Conservation (phyloP, 2,113 vertebrate genomes). For the Gambusia holbrooki region DNA sequence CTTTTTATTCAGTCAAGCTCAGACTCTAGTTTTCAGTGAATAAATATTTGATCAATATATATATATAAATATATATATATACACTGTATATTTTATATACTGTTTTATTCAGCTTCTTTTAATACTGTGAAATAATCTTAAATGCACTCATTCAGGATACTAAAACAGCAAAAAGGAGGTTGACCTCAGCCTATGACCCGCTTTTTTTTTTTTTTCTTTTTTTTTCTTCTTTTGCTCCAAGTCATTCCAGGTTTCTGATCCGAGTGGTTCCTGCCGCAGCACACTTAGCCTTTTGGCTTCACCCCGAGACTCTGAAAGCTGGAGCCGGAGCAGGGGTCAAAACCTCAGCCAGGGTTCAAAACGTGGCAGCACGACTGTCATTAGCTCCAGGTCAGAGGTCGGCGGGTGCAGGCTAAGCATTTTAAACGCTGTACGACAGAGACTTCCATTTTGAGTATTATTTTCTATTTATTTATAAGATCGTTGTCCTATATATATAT, state of each 20-base stretch:
- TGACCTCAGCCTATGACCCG: slow-evolving; percentile 23
- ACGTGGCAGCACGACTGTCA: slow-evolving; percentile 32
- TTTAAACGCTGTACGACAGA: too few relatives aligned
- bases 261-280: slow-evolving; percentile 30
- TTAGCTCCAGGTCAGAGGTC: slow-evolving; percentile 59
- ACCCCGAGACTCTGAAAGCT: slow-evolving; percentile 2
- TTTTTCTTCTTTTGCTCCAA: slow-evolving; percentile 24
- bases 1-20: slow-evolving; percentile 25
- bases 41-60: slow-evolving; percentile 10
- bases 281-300: slow-evolving; percentile 32
- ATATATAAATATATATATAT: slow-evolving; percentile 3
- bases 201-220: not conserved
- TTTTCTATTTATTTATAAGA: slow-evolving; percentile 9
- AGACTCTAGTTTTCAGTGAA: slow-evolving; percentile 33
- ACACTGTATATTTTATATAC: slow-evolving; percentile 47
- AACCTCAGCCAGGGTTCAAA: slow-evolving; percentile 33
- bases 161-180: slow-evolving; percentile 26
- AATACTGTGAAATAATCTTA: slow-evolving; percentile 77
- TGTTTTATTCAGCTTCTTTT: slow-evolving; percentile 49
- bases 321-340: slow-evolving; percentile 23
- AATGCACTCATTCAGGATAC: slow-evolving; percentile 69
- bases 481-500: not conserved
- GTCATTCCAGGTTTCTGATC: slow-evolving; percentile 37
- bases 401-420: slow-evolving; percentile 47
- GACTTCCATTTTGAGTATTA: too few relatives aligned